phyloP scores from a whole-genome alignment of 1,140 invertebrate genomes.

The Adelges cooleyi region DNA sequence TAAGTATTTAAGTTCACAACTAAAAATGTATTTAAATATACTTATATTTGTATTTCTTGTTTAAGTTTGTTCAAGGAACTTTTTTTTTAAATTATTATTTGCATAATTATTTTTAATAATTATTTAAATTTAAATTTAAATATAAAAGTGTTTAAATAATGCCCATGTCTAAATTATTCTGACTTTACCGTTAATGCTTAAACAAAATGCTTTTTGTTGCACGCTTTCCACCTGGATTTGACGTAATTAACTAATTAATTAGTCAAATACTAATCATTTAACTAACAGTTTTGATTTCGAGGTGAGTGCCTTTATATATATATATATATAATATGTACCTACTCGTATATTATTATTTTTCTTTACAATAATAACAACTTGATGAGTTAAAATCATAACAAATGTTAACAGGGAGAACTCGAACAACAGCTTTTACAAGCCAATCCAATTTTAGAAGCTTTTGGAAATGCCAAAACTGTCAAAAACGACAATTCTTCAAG shows the following conservation, averaged over 20 bases:
- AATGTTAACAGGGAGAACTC: constrained; percentile 74
- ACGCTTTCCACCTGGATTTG: constrained; percentile 13
- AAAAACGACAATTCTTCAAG: constrained; percentile 99
- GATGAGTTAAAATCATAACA: neutral
- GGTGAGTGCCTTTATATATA: neutral
- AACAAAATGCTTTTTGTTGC: too few relatives aligned
- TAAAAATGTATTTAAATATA: too few relatives aligned
- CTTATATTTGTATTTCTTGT: too few relatives aligned
- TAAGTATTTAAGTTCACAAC: too few relatives aligned
- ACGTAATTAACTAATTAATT: constrained; percentile 2
- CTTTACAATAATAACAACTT: neutral
- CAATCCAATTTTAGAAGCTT: constrained; percentile 98
- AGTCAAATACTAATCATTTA: constrained; percentile 16
- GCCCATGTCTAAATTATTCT: too few relatives aligned
- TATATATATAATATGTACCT: too few relatives aligned
- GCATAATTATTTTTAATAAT: too few relatives aligned
- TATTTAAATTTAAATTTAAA: too few relatives aligned
- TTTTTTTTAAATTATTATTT: too few relatives aligned
- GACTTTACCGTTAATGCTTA: too few relatives aligned
- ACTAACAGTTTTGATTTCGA: neutral
- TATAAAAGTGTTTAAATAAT: too few relatives aligned
- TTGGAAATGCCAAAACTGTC: constrained; percentile 99
- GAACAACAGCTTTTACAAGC: constrained; percentile 98
- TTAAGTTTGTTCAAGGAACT: too few relatives aligned
- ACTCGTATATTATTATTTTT: neutral